phyloP scores from a whole-genome alignment of 2,797 vertebrate species.

The Pseudotriccus pelzelni region DNA sequence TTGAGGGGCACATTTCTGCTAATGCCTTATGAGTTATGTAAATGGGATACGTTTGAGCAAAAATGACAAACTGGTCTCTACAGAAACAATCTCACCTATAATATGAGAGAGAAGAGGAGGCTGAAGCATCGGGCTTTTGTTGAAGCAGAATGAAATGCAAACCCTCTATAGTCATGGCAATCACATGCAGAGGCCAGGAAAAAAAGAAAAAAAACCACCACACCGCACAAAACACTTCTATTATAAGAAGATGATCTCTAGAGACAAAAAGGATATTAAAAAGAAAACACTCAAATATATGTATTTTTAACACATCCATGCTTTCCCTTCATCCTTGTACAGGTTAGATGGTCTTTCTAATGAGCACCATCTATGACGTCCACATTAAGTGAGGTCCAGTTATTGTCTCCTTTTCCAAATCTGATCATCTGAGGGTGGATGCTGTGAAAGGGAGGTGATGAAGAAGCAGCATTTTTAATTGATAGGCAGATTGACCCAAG shows the following conservation, averaged over 20 bases:
- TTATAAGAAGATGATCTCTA: background rate
- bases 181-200: background rate
- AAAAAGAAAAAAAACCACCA: background rate
- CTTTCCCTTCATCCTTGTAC: background rate
- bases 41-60: background rate
- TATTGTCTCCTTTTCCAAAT: background rate
- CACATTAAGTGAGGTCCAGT: background rate
- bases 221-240: background rate
- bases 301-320: background rate
- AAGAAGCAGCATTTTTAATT: background rate
- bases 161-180: background rate
- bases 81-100: constrained; percentile 13
- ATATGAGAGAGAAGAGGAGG: background rate
- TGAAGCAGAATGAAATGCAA: constrained; percentile 31
- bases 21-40: constrained; percentile 29
- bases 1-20: background rate
- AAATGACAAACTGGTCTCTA: constrained; percentile 15
- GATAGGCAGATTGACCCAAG: background rate
- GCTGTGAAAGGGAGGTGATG: background rate
- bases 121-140: background rate
- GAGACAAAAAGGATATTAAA: background rate
- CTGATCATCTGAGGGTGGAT: background rate
- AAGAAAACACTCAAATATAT: background rate
- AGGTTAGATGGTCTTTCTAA: background rate
- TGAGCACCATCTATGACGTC: background rate